Evolutionary conservation across 2,797 vertebrate genomes (phyloP).

Genomic region (Pangasius mekongensis): DNA sequence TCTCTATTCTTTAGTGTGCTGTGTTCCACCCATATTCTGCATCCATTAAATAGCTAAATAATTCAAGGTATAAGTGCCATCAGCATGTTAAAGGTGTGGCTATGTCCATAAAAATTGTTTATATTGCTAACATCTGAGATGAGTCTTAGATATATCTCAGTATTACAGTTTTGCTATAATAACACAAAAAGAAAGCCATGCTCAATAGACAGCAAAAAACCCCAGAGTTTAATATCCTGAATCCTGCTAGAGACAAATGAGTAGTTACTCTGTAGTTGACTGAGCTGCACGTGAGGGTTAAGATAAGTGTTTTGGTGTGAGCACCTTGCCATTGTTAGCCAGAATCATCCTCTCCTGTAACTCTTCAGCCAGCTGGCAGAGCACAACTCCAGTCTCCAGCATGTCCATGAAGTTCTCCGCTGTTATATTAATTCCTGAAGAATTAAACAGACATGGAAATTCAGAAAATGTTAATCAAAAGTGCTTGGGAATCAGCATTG

Average conservation of each 20-base stretch:
- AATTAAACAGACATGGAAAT: background rate
- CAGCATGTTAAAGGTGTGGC: background rate
- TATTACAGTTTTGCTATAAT: too few species aligned
- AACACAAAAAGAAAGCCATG: background rate
- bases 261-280: background rate
- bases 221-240: background rate
- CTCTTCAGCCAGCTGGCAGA: slow-evolving; percentile 89
- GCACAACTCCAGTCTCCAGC: slow-evolving; percentile 91
- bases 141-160: background rate
- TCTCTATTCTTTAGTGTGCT: slow-evolving; percentile 27
- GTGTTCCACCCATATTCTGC: background rate
- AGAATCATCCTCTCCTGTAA: slow-evolving; percentile 89
- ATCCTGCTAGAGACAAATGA: background rate
- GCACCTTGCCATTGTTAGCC: slow-evolving; percentile 70
- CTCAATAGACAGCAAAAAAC: background rate
- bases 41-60: slow-evolving; percentile 14
- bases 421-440: slow-evolving; percentile 85
- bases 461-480: background rate
- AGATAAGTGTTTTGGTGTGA: background rate
- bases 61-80: background rate
- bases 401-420: slow-evolving; percentile 90
- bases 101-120: background rate
- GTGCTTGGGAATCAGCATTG: background rate
- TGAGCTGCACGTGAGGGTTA: background rate
- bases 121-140: background rate